Percentiles rank a stretch among this genome's conserved stretches.
Conservation (phyloP, 2,888 invertebrate species). For the Listrodromus nycthemerus region DNA sequence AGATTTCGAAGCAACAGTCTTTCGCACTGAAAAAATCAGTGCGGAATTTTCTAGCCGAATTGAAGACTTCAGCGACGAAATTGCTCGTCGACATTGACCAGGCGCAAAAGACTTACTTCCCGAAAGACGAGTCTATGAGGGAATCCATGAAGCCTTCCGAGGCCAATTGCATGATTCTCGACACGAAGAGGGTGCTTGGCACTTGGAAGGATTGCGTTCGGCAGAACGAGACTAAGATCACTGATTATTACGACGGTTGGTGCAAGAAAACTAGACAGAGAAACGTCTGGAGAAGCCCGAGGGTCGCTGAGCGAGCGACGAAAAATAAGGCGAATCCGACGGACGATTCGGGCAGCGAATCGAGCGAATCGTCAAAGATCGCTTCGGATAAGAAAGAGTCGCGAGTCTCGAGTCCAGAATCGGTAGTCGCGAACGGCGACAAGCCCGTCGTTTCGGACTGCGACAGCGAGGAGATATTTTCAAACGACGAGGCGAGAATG, state of each 20-base stretch:
- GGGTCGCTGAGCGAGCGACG: slow-evolving; percentile 2
- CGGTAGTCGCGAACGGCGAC: slow-evolving; percentile 7
- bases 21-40: slow-evolving; percentile 51
- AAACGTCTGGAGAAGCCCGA: slow-evolving; percentile 42
- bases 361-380: neutral
- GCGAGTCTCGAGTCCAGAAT: slow-evolving; percentile 17
- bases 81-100: slow-evolving; percentile 63
- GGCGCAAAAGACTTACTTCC: slow-evolving; percentile 63
- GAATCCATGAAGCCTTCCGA: slow-evolving; percentile 53
- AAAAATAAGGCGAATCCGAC: slow-evolving; percentile 33
- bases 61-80: slow-evolving; percentile 52
- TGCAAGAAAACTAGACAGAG: slow-evolving; percentile 57
- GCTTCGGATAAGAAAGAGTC: slow-evolving; percentile 17
- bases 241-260: slow-evolving; percentile 70
- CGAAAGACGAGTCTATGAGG: slow-evolving; percentile 50
- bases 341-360: slow-evolving; percentile 43
- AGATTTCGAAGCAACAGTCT: slow-evolving; percentile 58
- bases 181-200: slow-evolving; percentile 64
- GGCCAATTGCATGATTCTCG: slow-evolving; percentile 65
- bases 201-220: slow-evolving; percentile 59
- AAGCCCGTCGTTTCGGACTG: slow-evolving; percentile 73
- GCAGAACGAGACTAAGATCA: slow-evolving; percentile 67
- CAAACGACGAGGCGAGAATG: slow-evolving; percentile 62
- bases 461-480: slow-evolving; percentile 77
- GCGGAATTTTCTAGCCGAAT: slow-evolving; percentile 46